Conservation (phyloP, 2,888 invertebrate species). For the Cyrtodaria siliqua region DNA sequence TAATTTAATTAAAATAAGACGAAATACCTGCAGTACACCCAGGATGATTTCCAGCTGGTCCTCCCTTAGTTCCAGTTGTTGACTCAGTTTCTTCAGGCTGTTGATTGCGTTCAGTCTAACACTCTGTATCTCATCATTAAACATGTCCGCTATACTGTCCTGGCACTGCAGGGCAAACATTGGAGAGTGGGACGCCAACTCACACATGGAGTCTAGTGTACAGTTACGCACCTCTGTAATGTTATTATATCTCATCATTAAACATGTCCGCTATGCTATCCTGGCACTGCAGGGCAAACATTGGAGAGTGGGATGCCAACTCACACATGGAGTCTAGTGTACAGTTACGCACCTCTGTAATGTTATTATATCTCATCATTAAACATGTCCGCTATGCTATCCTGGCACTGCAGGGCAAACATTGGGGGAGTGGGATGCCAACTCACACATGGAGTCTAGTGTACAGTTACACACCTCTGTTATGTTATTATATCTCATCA, state of each 20-base stretch:
- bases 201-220: conserved; percentile 96
- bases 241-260: conserved; percentile 1
- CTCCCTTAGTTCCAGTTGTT: conserved; percentile 95
- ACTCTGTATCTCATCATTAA: conserved; percentile 99
- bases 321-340: too few relatives aligned
- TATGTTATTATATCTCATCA: conserved; percentile 57
- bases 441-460: conserved; percentile 95
- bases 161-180: conserved; percentile 94
- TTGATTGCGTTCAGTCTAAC: conserved; percentile 97
- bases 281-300: too few relatives aligned
- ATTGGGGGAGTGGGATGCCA: conserved; percentile 93
- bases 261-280: too few relatives aligned
- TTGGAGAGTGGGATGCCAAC: too few relatives aligned
- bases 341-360: too few relatives aligned
- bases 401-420: conserved; percentile 94
- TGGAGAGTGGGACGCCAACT: conserved; percentile 93
- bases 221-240: conserved; percentile 95
- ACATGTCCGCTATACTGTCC: conserved; percentile 99
- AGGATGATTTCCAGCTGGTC: conserved; percentile 98
- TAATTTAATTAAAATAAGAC: too few relatives aligned
- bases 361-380: conserved; percentile 99
- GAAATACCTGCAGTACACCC: conserved; percentile 95
- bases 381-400: conserved; percentile 99
- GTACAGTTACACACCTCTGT: conserved; percentile 97
- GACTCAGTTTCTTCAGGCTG: conserved; percentile 95